Evolutionary conservation across 2,888 invertebrate genomes (phyloP), one percentile per base, ranked within the genome.

Genomic region (Tiliacea citrago): DNA sequence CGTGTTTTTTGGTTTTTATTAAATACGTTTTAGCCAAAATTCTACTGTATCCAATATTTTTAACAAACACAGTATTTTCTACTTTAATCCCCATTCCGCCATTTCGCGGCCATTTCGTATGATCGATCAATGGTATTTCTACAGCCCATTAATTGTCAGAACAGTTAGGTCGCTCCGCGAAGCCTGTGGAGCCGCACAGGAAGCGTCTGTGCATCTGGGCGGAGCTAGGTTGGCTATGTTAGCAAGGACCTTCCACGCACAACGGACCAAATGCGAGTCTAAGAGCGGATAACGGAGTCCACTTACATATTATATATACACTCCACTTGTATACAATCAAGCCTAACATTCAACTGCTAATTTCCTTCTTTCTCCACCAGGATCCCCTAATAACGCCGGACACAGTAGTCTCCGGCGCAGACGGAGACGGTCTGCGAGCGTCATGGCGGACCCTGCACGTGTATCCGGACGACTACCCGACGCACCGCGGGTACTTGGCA

Each of bases 391-490:
- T 95, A 88, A 95, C 95, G 0, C 93, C 93, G 29, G 90, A 88
- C 75, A 95, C 93, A 0, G 94, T 95, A 88, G 88, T 95, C n/a
- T 96, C 96, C 0, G 93, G 94, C 0, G 95, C 95, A 0, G 96
- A 96, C 86, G 91, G 94, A 13, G 96, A 96, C 66, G 96, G 96
- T 0, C 92, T 96, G 1, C 92, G 91, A 0, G 96, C 96, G 1
- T 95, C 96, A 0, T 96, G 96, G 96, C 89, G 96, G 51, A 95
- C 95, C 0, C 91, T 96, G 0, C 95, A 95, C 86, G 94, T 96
- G 47, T 94, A 82, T 79, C 95, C 96, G 0, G 95, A 95, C 67
- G 96, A 96, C 90, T 95, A 95, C 88, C 91, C 92, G 24, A 94
- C 95, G 29, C 94, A 94, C 77, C 93, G 96, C 74, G 96, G 95